phyloP scores from a whole-genome alignment of 2,888 invertebrate genomes.

The Phortica magna region DNA sequence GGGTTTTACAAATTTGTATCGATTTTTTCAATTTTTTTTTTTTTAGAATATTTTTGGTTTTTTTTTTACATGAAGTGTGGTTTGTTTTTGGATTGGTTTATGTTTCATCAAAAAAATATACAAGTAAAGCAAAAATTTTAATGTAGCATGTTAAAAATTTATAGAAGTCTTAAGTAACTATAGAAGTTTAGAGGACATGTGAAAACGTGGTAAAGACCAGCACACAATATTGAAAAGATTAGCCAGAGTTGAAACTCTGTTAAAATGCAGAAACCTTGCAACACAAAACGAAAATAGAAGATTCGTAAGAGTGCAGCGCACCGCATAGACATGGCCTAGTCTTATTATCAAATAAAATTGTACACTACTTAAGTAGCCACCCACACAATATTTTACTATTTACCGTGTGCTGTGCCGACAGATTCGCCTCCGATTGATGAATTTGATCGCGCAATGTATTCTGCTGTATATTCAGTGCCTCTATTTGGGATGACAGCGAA shows the following conservation, averaged over 20 bases:
- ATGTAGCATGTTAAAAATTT: constrained; percentile 69
- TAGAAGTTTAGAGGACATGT: constrained; percentile 12
- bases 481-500: constrained; percentile 79
- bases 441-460: constrained; percentile 93
- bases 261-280: constrained; percentile 35
- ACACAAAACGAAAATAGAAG: not conserved
- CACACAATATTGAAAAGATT: not conserved
- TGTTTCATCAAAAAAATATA: constrained; percentile 73
- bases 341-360: not conserved
- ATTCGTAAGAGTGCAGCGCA: not conserved
- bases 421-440: constrained; percentile 96
- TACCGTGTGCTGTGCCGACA: constrained; percentile 96
- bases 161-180: not conserved
- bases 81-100: constrained; percentile 62
- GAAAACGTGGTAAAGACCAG: constrained; percentile 37
- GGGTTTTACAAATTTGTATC: constrained; percentile 33
- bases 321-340: not conserved
- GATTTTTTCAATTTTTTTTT: constrained; percentile 47
- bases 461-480: constrained; percentile 86
- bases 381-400: constrained; percentile 46
- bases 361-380: not conserved
- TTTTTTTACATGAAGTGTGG: constrained; percentile 61
- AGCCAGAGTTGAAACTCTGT: constrained; percentile 5
- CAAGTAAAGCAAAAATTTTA: constrained; percentile 77
- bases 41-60: constrained; percentile 47